Percentiles rank a stretch among this genome's conserved stretches.
phyloP scores from a whole-genome alignment of 1,140 invertebrate genomes.

The Papilio dardanus region DNA sequence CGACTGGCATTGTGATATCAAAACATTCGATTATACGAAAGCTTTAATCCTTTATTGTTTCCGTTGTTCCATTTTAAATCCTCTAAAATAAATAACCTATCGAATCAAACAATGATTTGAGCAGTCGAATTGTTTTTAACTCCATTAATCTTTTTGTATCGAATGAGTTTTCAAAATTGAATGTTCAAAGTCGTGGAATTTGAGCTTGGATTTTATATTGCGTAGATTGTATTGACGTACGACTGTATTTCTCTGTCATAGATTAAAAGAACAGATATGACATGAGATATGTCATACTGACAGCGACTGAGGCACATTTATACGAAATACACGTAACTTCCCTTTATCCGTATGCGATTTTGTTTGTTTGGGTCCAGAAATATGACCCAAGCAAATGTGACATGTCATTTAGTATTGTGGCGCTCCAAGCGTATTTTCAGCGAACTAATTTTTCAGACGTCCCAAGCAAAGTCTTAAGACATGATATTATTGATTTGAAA shows the following conservation, averaged over 20 bases:
- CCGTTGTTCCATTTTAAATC: constrained; percentile 43
- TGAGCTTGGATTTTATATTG: neutral
- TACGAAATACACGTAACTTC: no score
- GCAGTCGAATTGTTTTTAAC: constrained; percentile 22
- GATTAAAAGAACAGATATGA: no score
- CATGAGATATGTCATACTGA: no score
- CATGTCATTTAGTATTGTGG: no score
- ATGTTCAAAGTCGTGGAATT: neutral
- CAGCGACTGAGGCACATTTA: no score
- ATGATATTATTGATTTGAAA: no score
- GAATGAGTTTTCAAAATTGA: constrained; percentile 15
- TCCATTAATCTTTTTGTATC: constrained; percentile 15
- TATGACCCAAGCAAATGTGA: no score
- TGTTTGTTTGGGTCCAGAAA: no score
- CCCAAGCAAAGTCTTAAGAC: no score
- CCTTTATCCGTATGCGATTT: no score
- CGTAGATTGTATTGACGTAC: neutral
- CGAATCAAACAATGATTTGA: constrained; percentile 26
- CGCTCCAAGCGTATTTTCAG: no score
- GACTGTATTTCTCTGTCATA: neutral
- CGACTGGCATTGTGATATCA: constrained; percentile 19
- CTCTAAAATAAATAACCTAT: constrained; percentile 31
- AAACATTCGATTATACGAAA: constrained; percentile 46
- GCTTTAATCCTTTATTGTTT: constrained; percentile 50
- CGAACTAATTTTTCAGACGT: no score